Conservation (phyloP, 2,113 vertebrate genomes). For the Accipiter virgatus region DNA sequence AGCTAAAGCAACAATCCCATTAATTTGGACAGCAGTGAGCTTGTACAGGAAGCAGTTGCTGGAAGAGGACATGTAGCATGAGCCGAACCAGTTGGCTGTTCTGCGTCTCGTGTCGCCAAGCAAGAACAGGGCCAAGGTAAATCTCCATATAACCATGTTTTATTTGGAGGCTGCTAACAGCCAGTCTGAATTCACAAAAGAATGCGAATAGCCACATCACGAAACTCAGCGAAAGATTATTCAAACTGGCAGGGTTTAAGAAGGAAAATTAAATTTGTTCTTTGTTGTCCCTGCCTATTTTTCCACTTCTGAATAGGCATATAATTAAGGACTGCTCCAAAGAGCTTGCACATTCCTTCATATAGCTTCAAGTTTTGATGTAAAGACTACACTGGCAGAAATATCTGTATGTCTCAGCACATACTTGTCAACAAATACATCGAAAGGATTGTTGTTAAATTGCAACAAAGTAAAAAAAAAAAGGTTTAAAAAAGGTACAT, state of each 20-base stretch:
- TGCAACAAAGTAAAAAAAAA: background rate
- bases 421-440: background rate
- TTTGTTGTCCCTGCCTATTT: conserved; percentile 34
- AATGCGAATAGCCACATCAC: conserved; percentile 52
- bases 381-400: background rate
- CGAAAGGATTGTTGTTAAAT: background rate
- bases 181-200: conserved; percentile 17
- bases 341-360: background rate
- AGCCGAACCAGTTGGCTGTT: conserved; percentile 5
- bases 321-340: background rate
- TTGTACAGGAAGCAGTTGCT: conserved; percentile 29
- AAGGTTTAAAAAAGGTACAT: background rate
- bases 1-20: conserved; percentile 39
- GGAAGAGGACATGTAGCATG: conserved; percentile 21
- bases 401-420: background rate
- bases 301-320: conserved; percentile 16
- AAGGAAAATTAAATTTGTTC: conserved; percentile 39
- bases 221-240: conserved; percentile 34
- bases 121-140: conserved; percentile 46
- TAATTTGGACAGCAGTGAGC: conserved; percentile 12
- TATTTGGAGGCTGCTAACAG: conserved; percentile 48
- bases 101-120: background rate
- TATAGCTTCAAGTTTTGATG: background rate
- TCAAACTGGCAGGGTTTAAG: background rate
- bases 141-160: conserved; percentile 44